Evolutionary conservation across 2,888 invertebrate species (phyloP).

Genomic region (Eupithecia subumbrata): DNA sequence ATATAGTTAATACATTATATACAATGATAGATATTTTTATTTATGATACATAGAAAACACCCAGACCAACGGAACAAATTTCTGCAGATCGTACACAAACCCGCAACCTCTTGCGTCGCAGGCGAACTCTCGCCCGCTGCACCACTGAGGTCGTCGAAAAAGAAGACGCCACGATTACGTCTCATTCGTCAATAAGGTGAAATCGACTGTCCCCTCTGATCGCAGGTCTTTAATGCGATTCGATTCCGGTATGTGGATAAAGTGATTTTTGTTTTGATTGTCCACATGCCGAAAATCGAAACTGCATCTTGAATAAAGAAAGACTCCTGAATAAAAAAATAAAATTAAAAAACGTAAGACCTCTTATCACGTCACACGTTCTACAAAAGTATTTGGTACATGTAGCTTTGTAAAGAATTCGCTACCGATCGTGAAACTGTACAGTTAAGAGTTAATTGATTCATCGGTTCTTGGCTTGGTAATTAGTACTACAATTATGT

Average conservation of each 20-base stretch:
- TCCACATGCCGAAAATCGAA: neutral
- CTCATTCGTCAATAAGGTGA: too few species aligned
- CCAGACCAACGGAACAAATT: too few species aligned
- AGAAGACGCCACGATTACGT: too few species aligned
- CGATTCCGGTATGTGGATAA: conserved; percentile 41
- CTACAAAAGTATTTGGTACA: neutral
- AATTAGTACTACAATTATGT: neutral
- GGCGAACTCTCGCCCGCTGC: too few species aligned
- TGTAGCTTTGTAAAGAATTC: neutral
- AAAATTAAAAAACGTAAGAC: too few species aligned
- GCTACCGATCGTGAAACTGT: neutral
- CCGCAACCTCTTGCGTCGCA: too few species aligned
- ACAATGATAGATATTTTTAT: too few species aligned
- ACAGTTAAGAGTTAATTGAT: neutral
- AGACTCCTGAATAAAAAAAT: neutral
- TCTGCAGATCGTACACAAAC: too few species aligned
- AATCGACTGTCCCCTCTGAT: conserved; percentile 40
- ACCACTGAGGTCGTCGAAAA: too few species aligned
- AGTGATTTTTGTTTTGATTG: too few species aligned
- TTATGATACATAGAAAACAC: too few species aligned
- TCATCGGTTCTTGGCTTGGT: neutral
- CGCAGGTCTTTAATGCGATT: neutral
- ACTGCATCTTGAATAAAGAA: neutral
- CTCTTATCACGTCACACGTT: neutral
- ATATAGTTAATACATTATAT: too few species aligned